Conservation (phyloP, 2,888 invertebrate species). For the Thyatira batis region DNA sequence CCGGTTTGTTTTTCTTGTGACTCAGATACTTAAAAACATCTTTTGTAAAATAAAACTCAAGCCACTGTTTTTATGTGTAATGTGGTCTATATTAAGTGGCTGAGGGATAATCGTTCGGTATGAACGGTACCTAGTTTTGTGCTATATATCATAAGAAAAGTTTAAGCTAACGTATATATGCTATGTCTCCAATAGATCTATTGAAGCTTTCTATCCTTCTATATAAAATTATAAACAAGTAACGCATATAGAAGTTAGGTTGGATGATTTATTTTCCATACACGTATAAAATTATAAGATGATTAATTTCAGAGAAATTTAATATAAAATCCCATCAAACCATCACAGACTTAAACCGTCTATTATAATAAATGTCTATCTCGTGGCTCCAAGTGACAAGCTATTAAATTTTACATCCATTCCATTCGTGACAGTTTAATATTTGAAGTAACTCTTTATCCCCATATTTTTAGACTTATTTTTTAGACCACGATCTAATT, state of each 20-base stretch:
- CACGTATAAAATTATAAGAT: not conserved
- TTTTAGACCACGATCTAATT: too few relatives aligned
- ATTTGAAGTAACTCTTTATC: not conserved
- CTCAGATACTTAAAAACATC: slow-evolving; percentile 67
- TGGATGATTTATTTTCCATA: not conserved
- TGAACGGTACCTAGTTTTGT: not conserved
- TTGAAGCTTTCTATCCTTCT: too few relatives aligned
- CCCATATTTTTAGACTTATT: not conserved
- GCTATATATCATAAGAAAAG: too few relatives aligned
- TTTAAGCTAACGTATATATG: too few relatives aligned
- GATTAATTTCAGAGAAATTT: not conserved
- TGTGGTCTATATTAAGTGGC: not conserved
- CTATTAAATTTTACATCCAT: not conserved
- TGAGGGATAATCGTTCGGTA: not conserved
- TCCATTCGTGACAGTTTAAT: not conserved
- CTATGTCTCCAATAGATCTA: too few relatives aligned
- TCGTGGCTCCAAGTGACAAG: not conserved
- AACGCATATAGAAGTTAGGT: too few relatives aligned
- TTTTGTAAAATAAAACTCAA: not conserved
- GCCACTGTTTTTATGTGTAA: slow-evolving; percentile 15
- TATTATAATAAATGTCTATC: not conserved
- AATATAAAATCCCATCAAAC: not conserved
- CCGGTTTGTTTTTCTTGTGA: slow-evolving; percentile 66
- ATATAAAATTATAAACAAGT: too few relatives aligned
- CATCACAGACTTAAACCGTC: not conserved